Base-by-base conservation (phyloP, 2,888 invertebrate species). In the Argyra leucocephala region DNA sequence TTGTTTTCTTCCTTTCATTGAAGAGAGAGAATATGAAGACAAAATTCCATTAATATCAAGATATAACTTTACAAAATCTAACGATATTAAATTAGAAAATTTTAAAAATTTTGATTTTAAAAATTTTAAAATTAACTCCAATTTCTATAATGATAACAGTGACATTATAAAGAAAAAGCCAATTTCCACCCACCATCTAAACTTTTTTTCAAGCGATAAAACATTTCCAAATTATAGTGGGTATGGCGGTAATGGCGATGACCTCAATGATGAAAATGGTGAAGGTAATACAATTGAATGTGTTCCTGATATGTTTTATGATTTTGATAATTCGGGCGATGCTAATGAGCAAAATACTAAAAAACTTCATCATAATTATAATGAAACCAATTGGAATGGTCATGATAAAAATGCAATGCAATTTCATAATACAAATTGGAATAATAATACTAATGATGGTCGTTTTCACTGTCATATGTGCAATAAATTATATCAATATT, bases 381-480 rank as follows among this genome's bases (percentile, higher is more conserved):
- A n/a, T 23, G 12, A 59, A 22, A 4, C 22, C 15, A 24, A 24
- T 24, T 22, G 4, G 22, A 23, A 24, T 23, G 60, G 7, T 59
- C 10, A 59, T 59, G 9, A 59, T 59, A 58, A 58, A n/a, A 22
- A 12, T 60, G 21, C 21, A 21, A 4, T n/a, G 21, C 22, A 22
- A 23, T n/a, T n/a, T n/a, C 3, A 15, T 22, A 18, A n/a, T 15
- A 18, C 15, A 57, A 57, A 57, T 57, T 21, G 21, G 57, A n/a
- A n/a, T n/a, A n/a, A 21, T 15, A n/a, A n/a, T 9, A 5, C 15
- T n/a, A 15, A 57, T n/a, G 24, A 24, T 24, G 24, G 24, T 6
- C 60, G 60, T 60, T 60, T 22, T 23, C 22, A 60, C 23, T 60
- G 60, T 60, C 22, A 15, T 23, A 22, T 23, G 7, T 60, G 60